phyloP scores from a whole-genome alignment of 2,888 invertebrate species.

The Cheilosia grossa region DNA sequence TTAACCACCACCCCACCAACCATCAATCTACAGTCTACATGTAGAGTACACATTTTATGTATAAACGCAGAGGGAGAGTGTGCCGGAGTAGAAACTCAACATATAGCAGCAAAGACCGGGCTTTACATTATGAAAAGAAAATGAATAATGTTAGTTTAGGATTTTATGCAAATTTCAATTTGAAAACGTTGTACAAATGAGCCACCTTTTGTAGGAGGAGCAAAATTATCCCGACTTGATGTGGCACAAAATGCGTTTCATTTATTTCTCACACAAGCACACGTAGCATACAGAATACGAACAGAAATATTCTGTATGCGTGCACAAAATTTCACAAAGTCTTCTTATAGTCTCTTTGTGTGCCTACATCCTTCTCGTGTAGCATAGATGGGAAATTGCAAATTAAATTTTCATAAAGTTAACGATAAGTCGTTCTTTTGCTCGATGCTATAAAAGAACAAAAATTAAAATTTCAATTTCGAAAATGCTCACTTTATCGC shows the following conservation, averaged over 20 bases:
- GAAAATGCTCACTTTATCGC: constrained; percentile 56
- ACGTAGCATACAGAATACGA: constrained; percentile 4
- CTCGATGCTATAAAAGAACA: constrained; percentile 48
- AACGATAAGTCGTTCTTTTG: constrained; percentile 42
- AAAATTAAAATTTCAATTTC: constrained; percentile 50
- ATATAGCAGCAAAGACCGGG: constrained; percentile 52
- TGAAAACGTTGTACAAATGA: constrained; percentile 70
- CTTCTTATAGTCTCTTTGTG: constrained; percentile 16
- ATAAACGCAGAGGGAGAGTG: constrained; percentile 6
- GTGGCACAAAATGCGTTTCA: constrained; percentile 62
- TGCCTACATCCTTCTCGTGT: neutral
- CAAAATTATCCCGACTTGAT: constrained; percentile 55
- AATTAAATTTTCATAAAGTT: constrained; percentile 72
- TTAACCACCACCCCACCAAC: neutral
- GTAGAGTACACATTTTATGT: constrained; percentile 23
- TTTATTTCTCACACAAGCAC: constrained; percentile 52
- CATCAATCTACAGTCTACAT: constrained; percentile 62
- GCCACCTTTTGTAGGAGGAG: constrained; percentile 9
- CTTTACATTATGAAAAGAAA: constrained; percentile 74
- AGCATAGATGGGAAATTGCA: constrained; percentile 59
- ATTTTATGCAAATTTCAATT: constrained; percentile 74
- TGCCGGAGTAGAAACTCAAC: neutral
- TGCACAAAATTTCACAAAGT: constrained; percentile 61
- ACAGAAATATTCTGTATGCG: constrained; percentile 51
- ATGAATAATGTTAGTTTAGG: constrained; percentile 73